Evolutionary conservation across 1,140 invertebrate genomes (phyloP), one percentile per base, ranked within the genome.

Genomic region (Yoshiicerus persimilis): DNA sequence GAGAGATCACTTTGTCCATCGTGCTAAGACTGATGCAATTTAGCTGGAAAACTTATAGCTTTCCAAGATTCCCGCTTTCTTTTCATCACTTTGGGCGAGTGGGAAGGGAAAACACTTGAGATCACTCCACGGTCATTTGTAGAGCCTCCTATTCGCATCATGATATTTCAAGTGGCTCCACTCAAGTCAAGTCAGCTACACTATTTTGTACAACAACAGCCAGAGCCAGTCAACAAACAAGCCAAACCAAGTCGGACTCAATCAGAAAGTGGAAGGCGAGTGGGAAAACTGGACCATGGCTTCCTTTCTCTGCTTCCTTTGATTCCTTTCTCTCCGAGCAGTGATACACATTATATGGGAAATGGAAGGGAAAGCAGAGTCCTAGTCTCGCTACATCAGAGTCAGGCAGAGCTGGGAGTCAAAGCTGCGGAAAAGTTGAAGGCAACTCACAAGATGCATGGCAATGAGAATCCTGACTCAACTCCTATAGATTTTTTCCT

Each of bases 111-210:
- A 80, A 80, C 20, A 34, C 75, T 80, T 80, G 75, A 80, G 75
- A 80, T 34, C 75, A 80, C 75, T 80, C 75, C 32, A 80, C 75
- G 75, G 75, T 80, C 75, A 80, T 80, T 80, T 80, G 75, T 80
- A 80, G 30, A 38, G 30, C 32, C 32, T 80, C 32, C 75, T 80
- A 36, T 80, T 36, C 30, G 75, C 30, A 80, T 80, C 75, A 23
- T 80, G 75, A 38, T 80, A 80, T 80, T 80, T 80, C 32, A 32
- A 80, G 75, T 80, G 75, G 16, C 75, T 80, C 32, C 32, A 34
- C 75, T 80, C 32, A 9, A 80, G 30, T 23, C 75, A 80, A 70
- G 23, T 30, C 75, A 34, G 20, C 70, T 30, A 80, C 75, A 38
- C 34, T 30, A 27, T 30, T 30, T 30, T 30, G 25, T 66, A 66